Evolutionary conservation across 1,140 invertebrate genomes (phyloP).

Genomic region (Microplitis demolitor): DNA sequence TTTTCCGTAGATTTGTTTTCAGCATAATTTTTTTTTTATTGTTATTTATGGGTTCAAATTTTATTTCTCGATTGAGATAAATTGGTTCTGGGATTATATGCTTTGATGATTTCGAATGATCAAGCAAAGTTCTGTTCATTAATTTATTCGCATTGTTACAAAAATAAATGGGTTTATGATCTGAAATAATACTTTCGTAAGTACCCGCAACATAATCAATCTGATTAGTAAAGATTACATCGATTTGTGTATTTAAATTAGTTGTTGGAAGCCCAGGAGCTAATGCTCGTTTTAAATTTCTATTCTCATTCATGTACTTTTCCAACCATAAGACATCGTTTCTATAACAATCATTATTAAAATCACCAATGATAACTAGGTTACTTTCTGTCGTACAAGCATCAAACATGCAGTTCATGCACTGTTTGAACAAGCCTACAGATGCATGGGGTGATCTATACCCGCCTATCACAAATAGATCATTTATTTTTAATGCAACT

Average conservation of each 20-base stretch:
- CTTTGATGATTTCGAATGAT: background rate
- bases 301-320: background rate
- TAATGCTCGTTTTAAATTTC: background rate
- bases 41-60: too few species aligned
- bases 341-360: background rate
- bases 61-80: too few species aligned
- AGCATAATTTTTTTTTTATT: too few species aligned
- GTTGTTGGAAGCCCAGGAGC: background rate
- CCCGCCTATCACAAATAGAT: background rate
- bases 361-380: background rate
- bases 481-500: background rate
- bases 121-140: background rate
- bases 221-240: background rate
- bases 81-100: too few species aligned
- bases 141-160: background rate
- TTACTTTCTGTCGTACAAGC: background rate
- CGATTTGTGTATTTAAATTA: conserved; percentile 1
- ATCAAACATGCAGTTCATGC: background rate
- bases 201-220: background rate
- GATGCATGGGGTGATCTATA: background rate
- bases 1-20: too few species aligned
- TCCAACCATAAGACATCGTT: background rate
- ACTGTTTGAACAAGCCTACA: background rate
- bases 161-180: background rate
- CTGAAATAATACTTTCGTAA: conserved; percentile 6